Conservation (phyloP, 2,888 invertebrate species). For the Aspidiotus destructor region DNA sequence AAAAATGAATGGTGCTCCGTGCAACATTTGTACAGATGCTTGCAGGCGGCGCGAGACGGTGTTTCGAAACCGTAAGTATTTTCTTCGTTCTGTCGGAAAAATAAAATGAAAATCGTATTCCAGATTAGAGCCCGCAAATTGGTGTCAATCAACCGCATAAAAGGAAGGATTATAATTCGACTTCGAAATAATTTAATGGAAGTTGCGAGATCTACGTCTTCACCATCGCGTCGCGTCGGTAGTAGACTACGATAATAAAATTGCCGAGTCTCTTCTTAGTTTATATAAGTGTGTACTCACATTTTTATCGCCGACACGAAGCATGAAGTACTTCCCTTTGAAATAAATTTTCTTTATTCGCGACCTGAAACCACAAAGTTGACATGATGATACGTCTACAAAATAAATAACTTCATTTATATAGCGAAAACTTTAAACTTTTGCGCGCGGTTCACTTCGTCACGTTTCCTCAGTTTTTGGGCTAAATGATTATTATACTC, state of each 20-base stretch:
- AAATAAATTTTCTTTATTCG: conserved; percentile 92
- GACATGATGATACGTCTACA: not conserved
- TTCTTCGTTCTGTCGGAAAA: conserved; percentile 65
- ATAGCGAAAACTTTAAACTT: too few relatives aligned
- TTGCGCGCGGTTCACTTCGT: too few relatives aligned
- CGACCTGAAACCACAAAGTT: conserved; percentile 49
- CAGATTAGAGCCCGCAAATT: not conserved
- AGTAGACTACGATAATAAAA: too few relatives aligned
- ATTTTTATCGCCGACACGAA: conserved; percentile 90
- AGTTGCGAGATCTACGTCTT: too few relatives aligned
- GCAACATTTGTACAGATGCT: conserved; percentile 93
- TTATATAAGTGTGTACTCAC: conserved; percentile 50
- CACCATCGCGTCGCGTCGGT: too few relatives aligned
- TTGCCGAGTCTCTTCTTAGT: too few relatives aligned
- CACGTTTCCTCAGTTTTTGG: too few relatives aligned
- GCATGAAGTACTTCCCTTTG: conserved; percentile 93
- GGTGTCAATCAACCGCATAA: too few relatives aligned
- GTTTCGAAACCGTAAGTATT: conserved; percentile 95
- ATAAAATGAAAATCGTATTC: conserved; percentile 1
- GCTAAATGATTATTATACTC: too few relatives aligned
- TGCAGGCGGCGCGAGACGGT: conserved; percentile 80
- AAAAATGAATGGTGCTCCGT: conserved; percentile 93
- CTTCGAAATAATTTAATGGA: too few relatives aligned
- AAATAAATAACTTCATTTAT: not conserved
- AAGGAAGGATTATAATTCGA: too few relatives aligned